These are phyloP conservation scores for Leguminivora glycinivorella DNA, from an alignment of 1,140 invertebrate species.

Conservation along the genomic window DNA sequence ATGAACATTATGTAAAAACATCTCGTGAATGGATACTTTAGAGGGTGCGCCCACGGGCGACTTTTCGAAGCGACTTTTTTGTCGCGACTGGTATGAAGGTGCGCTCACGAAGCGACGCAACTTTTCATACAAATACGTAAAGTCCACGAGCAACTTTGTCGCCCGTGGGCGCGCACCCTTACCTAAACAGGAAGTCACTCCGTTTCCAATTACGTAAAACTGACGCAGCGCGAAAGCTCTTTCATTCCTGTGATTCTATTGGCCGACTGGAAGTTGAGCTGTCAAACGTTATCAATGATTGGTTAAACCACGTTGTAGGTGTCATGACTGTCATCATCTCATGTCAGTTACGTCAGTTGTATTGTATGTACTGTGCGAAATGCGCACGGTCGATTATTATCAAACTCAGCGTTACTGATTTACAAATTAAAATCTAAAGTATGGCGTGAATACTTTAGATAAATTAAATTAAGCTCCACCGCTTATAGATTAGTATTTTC, in stretches of 20 bases:
- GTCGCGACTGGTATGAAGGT: too few species aligned
- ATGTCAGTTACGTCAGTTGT: constrained; percentile 1
- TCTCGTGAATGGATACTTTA: not conserved
- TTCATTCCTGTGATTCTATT: not conserved
- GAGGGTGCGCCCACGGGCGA: too few species aligned
- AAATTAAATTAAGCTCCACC: not conserved
- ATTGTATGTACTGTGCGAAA: not conserved
- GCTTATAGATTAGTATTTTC: not conserved
- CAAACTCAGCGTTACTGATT: not conserved
- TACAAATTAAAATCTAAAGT: not conserved
- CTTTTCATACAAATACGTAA: too few species aligned
- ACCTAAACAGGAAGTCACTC: not conserved
- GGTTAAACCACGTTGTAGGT: not conserved
- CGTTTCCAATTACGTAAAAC: not conserved
- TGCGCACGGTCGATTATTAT: not conserved
- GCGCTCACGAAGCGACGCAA: too few species aligned
- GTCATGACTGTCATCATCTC: not conserved
- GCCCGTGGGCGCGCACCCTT: too few species aligned
- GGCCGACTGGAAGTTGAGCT: not conserved
- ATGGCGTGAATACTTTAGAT: not conserved
- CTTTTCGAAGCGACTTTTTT: too few species aligned
- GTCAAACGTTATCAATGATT: not conserved
- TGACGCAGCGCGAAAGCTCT: not conserved
- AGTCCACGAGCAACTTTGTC: too few species aligned
- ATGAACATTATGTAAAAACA: not conserved